These are phyloP conservation scores for Anhinga rufa DNA, from an alignment of 2,113 vertebrate genomes.

Conservation along the genomic window DNA sequence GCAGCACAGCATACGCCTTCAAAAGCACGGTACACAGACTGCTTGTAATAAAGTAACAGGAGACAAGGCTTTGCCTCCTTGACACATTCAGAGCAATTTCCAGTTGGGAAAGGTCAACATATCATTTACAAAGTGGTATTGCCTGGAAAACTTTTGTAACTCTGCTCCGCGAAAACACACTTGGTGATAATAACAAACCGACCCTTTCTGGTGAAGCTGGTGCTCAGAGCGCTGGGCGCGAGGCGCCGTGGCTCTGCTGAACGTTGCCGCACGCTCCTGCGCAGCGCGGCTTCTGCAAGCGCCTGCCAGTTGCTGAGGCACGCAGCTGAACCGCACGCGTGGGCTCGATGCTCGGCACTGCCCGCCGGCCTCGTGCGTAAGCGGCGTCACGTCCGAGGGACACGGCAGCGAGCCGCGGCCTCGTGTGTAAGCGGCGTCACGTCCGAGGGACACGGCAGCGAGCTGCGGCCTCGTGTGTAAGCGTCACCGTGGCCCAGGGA, in stretches of 20 bases:
- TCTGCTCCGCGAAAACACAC: not conserved
- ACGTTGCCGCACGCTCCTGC: accelerated
- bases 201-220: not conserved
- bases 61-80: not conserved
- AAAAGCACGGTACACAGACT: not conserved
- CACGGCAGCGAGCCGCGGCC: not conserved
- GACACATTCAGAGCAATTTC: not conserved
- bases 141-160: slow-evolving; percentile 2
- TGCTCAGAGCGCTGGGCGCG: not conserved
- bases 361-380: accelerated
- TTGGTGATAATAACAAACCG: not conserved
- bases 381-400: accelerated
- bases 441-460: too few relatives aligned
- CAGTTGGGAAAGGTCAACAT: not conserved
- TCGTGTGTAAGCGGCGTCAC: too few relatives aligned
- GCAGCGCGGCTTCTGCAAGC: not conserved
- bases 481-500: too few relatives aligned
- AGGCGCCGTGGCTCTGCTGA: accelerated
- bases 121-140: not conserved
- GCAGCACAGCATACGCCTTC: not conserved
- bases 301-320: not conserved
- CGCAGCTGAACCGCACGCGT: accelerated
- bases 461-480: too few relatives aligned
- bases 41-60: not conserved
- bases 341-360: not conserved